These are phyloP conservation scores for Aldrovandia affinis DNA, from an alignment of 2,797 vertebrate species.

Conservation along the genomic window DNA sequence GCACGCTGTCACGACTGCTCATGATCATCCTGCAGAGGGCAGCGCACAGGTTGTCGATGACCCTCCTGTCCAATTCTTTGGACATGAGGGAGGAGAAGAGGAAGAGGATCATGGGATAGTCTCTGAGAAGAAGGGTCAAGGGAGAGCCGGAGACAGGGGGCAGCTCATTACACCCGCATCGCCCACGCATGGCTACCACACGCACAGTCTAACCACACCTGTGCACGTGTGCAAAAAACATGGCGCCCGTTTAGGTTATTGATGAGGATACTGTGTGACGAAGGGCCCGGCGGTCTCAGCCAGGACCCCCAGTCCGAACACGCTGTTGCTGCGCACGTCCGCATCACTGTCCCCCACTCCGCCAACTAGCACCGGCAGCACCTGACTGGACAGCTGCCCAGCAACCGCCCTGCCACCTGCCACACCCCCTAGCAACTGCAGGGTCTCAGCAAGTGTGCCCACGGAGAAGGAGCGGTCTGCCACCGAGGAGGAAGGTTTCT, in stretches of 20 bases:
- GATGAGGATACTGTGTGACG: slow-evolving; percentile 82
- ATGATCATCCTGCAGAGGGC: slow-evolving; percentile 87
- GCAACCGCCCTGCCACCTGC: slow-evolving; percentile 70
- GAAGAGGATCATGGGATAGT: slow-evolving; percentile 84
- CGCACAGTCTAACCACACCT: not conserved
- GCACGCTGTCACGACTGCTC: slow-evolving; percentile 73
- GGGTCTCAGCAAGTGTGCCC: slow-evolving; percentile 80
- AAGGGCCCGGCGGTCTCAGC: slow-evolving; percentile 79
- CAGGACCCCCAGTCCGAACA: slow-evolving; percentile 84
- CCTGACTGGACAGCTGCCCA: slow-evolving; percentile 75
- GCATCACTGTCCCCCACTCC: slow-evolving; percentile 75
- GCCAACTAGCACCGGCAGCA: slow-evolving; percentile 78
- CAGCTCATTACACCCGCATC: not conserved
- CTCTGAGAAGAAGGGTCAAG: slow-evolving; percentile 67
- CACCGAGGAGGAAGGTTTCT: slow-evolving; percentile 82
- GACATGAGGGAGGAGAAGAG: slow-evolving; percentile 81
- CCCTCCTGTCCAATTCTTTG: slow-evolving; percentile 76
- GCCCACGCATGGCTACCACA: not conserved
- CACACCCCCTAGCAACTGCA: slow-evolving; percentile 72
- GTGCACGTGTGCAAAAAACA: not conserved
- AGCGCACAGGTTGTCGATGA: slow-evolving; percentile 88
- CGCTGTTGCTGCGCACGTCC: slow-evolving; percentile 88
- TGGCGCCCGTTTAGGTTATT: not conserved
- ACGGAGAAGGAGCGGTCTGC: slow-evolving; percentile 87
- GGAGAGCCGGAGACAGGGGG: slow-evolving; percentile 54